Evolutionary conservation across 2,888 invertebrate genomes (phyloP).

Genomic region (Lepidochitona cinerea): DNA sequence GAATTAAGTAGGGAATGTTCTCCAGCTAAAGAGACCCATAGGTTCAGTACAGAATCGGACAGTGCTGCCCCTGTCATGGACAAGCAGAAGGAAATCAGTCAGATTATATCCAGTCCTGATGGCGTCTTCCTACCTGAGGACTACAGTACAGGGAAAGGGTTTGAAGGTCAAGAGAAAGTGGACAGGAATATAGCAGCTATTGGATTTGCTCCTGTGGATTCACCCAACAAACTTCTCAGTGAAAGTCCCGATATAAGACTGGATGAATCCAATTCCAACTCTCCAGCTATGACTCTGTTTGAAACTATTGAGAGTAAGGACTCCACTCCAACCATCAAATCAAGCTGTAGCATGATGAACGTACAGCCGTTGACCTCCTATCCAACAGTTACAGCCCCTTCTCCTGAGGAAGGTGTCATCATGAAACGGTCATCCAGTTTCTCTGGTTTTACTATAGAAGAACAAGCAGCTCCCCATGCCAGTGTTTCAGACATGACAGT

Average conservation of each 20-base stretch:
- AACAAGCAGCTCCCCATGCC: conserved; percentile 46
- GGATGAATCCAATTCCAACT: background rate
- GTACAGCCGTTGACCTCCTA: background rate
- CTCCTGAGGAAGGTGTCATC: background rate
- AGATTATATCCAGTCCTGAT: background rate
- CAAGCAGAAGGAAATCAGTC: background rate
- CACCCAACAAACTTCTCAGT: too few species aligned
- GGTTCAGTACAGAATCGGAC: conserved; percentile 1
- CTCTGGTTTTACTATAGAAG: conserved; percentile 53
- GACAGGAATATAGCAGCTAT: background rate
- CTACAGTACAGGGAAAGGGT: background rate
- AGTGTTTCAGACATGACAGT: conserved; percentile 28
- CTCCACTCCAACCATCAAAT: background rate
- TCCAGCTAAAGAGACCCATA: conserved; percentile 18
- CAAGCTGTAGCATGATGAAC: background rate
- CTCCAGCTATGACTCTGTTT: background rate
- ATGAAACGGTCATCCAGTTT: conserved; percentile 59
- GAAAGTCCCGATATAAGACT: background rate
- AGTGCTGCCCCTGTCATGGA: background rate
- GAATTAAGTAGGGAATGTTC: conserved; percentile 28
- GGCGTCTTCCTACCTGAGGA: background rate
- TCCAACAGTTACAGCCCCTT: background rate
- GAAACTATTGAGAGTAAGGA: background rate
- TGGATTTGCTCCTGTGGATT: background rate
- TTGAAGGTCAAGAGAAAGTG: background rate